A percentile compares a stretch with the other conserved stretches of the same genome.
These are phyloP conservation scores for Sinhomidia bicolor DNA, from an alignment of 2,888 invertebrate species.

Conservation along the genomic window DNA sequence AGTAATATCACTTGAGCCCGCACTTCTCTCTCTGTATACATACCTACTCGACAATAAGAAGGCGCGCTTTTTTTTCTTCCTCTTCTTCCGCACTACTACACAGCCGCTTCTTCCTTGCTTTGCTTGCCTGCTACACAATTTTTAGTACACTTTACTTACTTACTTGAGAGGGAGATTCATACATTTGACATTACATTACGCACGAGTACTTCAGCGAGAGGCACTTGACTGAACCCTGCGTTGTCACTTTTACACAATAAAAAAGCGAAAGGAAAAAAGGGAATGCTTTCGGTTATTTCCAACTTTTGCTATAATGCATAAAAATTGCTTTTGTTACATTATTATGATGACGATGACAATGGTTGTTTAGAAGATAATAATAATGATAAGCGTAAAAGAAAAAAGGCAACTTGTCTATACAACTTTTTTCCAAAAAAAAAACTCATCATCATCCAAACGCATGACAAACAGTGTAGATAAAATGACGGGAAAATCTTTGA, in stretches of 20 bases:
- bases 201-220: slow-evolving; percentile 64
- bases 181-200: slow-evolving; percentile 69
- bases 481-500: no score
- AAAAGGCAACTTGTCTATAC: no score
- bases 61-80: no score
- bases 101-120: no score
- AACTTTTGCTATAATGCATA: no score
- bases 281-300: no score
- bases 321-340: not conserved
- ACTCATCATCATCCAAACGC: no score
- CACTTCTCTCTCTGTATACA: not conserved
- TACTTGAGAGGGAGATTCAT: slow-evolving; percentile 58
- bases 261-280: no score
- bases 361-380: not conserved
- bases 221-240: slow-evolving; percentile 60
- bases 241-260: slow-evolving; percentile 59
- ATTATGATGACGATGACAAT: not conserved
- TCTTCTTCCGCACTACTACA: not conserved
- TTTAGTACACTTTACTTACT: no score
- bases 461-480: no score
- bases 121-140: no score
- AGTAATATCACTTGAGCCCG: slow-evolving; percentile 4
- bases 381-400: not conserved
- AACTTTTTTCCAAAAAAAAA: no score
- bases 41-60: not conserved